Percentiles rank a stretch among this genome's conserved stretches.
Evolutionary conservation across 2,113 vertebrate genomes (phyloP).

Genomic region (Malurus elegans): DNA sequence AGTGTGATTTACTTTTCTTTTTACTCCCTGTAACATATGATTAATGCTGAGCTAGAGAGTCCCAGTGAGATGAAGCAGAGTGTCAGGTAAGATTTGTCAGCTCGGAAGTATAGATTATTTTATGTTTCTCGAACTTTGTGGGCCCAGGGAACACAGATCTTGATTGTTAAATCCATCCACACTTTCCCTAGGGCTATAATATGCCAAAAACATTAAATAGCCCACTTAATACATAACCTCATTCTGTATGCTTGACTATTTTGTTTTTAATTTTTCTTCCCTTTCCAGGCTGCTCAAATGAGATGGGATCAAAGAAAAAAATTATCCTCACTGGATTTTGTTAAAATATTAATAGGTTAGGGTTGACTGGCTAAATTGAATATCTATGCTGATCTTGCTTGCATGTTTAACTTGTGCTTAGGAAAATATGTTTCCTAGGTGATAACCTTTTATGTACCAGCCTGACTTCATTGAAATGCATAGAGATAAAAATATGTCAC

Average conservation of each 20-base stretch:
- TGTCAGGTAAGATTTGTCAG: constrained; percentile 93
- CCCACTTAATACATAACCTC: constrained; percentile 95
- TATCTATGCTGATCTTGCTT: constrained; percentile 99
- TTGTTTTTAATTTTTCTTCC: constrained; percentile 85
- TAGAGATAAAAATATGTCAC: constrained; percentile 99
- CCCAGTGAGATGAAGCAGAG: constrained; percentile 79
- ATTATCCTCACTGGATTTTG: constrained; percentile 96
- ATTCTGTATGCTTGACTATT: constrained; percentile 91
- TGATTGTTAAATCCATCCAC: constrained; percentile 89
- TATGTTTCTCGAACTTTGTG: constrained; percentile 89
- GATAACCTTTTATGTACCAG: constrained; percentile 99
- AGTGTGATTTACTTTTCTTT: constrained; percentile 83
- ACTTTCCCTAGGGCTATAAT: constrained; percentile 82
- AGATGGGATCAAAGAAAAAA: constrained; percentile 97
- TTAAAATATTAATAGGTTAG: constrained; percentile 99
- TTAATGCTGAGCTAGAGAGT: constrained; percentile 87
- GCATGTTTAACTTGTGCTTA: constrained; percentile 99
- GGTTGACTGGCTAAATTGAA: constrained; percentile 99
- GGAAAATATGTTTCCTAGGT: constrained; percentile 99
- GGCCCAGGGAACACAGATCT: constrained; percentile 81
- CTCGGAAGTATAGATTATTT: constrained; percentile 93
- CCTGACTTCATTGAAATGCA: constrained; percentile 99
- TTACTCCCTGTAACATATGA: constrained; percentile 84
- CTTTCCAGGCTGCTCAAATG: constrained; percentile 91
- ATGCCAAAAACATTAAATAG: constrained; percentile 95